Percentiles rank a stretch among this genome's conserved stretches.
phyloP scores from a whole-genome alignment of 2,797 vertebrate genomes.

The Gadopsis marmoratus region DNA sequence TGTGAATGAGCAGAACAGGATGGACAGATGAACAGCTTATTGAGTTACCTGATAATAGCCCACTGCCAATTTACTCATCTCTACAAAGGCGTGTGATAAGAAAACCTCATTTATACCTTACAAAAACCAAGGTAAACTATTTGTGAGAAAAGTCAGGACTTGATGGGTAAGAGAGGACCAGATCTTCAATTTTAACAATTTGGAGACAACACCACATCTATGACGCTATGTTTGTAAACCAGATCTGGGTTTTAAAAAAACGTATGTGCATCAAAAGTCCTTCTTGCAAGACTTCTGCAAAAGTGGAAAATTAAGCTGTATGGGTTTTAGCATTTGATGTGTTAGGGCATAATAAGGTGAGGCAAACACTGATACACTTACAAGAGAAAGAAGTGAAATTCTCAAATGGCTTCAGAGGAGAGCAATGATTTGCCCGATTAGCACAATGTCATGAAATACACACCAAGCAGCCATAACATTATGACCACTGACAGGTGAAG shows the following conservation, averaged over 20 bases:
- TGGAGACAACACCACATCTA: background rate
- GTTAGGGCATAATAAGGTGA: background rate
- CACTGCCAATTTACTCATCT: conserved; percentile 8
- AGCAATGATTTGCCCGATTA: conserved; percentile 1
- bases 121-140: background rate
- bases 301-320: background rate
- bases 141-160: background rate
- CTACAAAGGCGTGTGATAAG: background rate
- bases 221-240: background rate
- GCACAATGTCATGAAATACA: background rate
- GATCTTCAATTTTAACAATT: background rate
- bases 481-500: too few relatives aligned
- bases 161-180: background rate
- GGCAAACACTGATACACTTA: background rate
- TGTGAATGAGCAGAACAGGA: conserved; percentile 43
- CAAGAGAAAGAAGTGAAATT: background rate
- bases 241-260: background rate
- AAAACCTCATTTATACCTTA: background rate
- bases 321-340: background rate
- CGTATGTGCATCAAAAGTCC: background rate
- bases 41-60: conserved; percentile 26
- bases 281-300: background rate
- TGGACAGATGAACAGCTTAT: conserved; percentile 17
- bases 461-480: too few relatives aligned
- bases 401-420: background rate